A percentile compares a stretch with the other conserved stretches of the same genome.
Evolutionary conservation across 2,113 vertebrate genomes (phyloP).

Genomic region (Sinosuthora webbiana): DNA sequence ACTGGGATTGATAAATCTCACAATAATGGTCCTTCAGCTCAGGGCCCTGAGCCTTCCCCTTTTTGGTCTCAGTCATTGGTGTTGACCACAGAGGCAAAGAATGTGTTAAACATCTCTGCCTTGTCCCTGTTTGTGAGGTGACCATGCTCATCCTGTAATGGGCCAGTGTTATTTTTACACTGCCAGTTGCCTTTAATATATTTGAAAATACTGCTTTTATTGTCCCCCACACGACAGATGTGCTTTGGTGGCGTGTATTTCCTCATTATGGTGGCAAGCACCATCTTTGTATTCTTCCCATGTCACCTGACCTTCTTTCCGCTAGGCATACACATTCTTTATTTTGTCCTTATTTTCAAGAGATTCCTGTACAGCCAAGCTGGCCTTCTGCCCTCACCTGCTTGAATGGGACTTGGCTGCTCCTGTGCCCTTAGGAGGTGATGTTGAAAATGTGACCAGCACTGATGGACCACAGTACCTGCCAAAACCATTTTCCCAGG

Average conservation of each 20-base stretch:
- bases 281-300: background rate
- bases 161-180: background rate
- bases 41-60: background rate
- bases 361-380: background rate
- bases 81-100: background rate
- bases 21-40: background rate
- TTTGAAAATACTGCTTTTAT: background rate
- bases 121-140: background rate
- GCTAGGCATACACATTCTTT: background rate
- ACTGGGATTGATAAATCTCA: background rate
- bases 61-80: no score
- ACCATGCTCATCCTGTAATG: background rate
- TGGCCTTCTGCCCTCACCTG: background rate
- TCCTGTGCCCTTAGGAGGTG: background rate
- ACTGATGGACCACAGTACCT: background rate
- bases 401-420: background rate
- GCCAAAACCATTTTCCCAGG: background rate
- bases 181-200: background rate
- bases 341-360: background rate
- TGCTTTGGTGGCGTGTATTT: background rate
- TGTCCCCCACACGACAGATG: background rate
- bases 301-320: background rate
- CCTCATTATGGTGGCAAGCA: background rate
- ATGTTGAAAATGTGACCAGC: background rate
- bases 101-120: rapidly evolving